Evolutionary conservation across 2,888 invertebrate genomes (phyloP), one percentile per base, ranked within the genome.

Genomic region (Trachelus tabidus): DNA sequence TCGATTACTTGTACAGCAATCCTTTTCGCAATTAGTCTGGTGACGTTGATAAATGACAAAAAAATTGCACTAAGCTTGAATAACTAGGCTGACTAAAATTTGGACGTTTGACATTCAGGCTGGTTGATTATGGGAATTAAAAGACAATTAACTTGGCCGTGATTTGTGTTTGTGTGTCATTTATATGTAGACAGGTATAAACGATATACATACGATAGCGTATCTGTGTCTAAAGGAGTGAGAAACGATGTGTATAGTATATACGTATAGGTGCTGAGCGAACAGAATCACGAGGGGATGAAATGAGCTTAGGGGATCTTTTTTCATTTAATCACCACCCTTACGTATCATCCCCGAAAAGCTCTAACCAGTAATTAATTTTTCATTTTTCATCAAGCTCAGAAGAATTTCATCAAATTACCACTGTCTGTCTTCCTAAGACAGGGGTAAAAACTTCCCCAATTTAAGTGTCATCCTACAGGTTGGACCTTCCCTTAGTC

Each of bases 1-100:
- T 81, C 81, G 82, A 87, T 87, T 87, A 87, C 79, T 78, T 79
- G 77, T 23, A 9, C 2, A 9, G 23, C 2, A 56, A 56, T 56
- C 9, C 23, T 56, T 15, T 23, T 56, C 23, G 23, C 9, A 56
- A 9, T 56, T 56, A 56, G 23, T 2, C 6, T 56, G 56, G 9
- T 23, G 56, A 56, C 23, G 56, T 56, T 56, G 56, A 56, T 23
- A 56, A 9, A 56, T 23, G 56, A 23, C 6, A 56, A 23, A 9
- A 40, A 56, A 56, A 56, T 56, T 23, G 23, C 56, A 56, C 23
- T 56, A 56, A 6, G 56, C 15, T 6, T 9, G 23, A 15, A 23
- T 56, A 56, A 56, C 56, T 23, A 2, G 56, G 23, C 9, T 9
- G 23, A 56, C 23, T 23, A 23, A 15, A 56, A 56, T 23, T 56